Evolutionary conservation across 2,888 invertebrate species (phyloP).

Genomic region (Schrankia costaestrigalis): DNA sequence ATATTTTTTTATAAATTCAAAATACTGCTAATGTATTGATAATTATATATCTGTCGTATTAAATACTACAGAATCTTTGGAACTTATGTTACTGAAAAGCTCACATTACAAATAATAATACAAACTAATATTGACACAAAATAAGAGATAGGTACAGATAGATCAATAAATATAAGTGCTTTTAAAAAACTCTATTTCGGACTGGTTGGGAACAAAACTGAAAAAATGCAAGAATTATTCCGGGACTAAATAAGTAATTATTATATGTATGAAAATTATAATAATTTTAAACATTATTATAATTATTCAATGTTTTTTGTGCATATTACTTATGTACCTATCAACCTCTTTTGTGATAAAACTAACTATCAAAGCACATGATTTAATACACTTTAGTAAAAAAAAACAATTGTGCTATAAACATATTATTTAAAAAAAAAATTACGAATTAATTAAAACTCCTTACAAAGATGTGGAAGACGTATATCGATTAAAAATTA

Average conservation of each 20-base stretch:
- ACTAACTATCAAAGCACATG: slow-evolving; percentile 64
- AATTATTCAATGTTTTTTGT: too few species aligned
- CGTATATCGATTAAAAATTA: slow-evolving; percentile 47
- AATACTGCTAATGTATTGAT: slow-evolving; percentile 65
- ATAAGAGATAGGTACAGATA: too few species aligned
- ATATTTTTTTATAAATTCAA: slow-evolving; percentile 40
- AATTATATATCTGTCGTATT: slow-evolving; percentile 52
- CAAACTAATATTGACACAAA: too few species aligned
- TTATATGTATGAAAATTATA: too few species aligned
- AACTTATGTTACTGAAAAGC: slow-evolving; percentile 71
- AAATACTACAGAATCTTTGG: slow-evolving; percentile 70
- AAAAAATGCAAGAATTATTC: too few species aligned
- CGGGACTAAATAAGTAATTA: too few species aligned
- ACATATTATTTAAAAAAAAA: slow-evolving; percentile 42
- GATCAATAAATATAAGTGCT: too few species aligned
- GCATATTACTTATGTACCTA: too few species aligned
- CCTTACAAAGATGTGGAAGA: slow-evolving; percentile 59
- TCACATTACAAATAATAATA: slow-evolving; percentile 50
- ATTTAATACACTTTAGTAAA: slow-evolving; percentile 54
- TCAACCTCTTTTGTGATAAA: too few species aligned
- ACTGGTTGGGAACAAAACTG: too few species aligned
- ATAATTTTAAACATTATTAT: too few species aligned
- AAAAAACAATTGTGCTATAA: slow-evolving; percentile 62
- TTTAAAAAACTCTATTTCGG: too few species aligned
- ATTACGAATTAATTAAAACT: slow-evolving; percentile 39